Evolutionary conservation across 1,140 invertebrate species (phyloP), one percentile per base, ranked within the genome.

Genomic region (Neoseiulus cucumeris): DNA sequence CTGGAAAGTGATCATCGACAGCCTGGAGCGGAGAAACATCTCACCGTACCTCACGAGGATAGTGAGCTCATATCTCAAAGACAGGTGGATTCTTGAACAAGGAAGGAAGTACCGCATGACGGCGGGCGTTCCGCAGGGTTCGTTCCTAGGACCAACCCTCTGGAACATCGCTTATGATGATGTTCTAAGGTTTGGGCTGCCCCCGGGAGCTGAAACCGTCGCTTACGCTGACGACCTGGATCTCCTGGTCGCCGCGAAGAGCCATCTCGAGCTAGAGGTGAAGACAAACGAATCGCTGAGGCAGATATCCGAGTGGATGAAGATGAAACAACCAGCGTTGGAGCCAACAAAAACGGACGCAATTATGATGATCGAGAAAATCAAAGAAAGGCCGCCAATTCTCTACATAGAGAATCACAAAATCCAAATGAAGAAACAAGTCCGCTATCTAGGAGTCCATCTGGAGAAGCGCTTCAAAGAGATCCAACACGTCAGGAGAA

Each of bases 161-260:
- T 39, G 33, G 33, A 39, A 39, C 9, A 39, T 39, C 4, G 33
- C 33, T 6, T 39, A 39, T 9, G 33, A 47, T 14, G 45, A 14
- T 5, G 45, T 47, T 4, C 45, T 47, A 14, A 4, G 28, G 45
- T 5, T 14, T 6, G 4, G 4, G 45, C 45, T 47, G 14, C 45
- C 45, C 4, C 4, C 4, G 45, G 45, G 45, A 22, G 65, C 29
- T 7, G 2, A 17, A 28, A 51, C 12, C 9, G 12, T 66, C 33
- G 65, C 44, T 5, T 66, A 33, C n/a, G 64, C 64, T 7, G 64
- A 65, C 44, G 64, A 65, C 30, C 64, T 42, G 2, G 39, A 20
- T 42, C 22, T 65, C 41, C 64, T 65, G 41, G 33, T 42, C 20
- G 33, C 64, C 5, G 64, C 28, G n/a, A 65, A 41, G 39, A 25